Base-by-base conservation (phyloP, 2,888 invertebrate genomes). In the Epicampocera succincta region DNA sequence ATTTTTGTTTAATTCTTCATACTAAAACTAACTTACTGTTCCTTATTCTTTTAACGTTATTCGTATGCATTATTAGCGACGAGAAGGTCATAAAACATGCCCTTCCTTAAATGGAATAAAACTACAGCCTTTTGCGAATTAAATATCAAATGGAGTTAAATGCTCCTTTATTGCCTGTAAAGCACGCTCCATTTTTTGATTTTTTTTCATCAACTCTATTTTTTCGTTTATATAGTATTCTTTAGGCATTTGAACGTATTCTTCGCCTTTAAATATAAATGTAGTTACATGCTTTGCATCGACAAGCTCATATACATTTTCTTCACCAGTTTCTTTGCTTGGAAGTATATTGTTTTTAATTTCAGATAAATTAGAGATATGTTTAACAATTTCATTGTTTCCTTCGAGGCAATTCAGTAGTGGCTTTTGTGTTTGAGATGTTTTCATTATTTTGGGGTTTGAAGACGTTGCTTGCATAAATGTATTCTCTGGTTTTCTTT, bases 201-300 rank as follows among this genome's bases (percentile, higher is more conserved):
- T n/a, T 42, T 87, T 86, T 1, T 84, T 78, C 2, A 86, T 2
- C 19, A 90, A 50, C 12, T 84, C 77, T 0, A 85, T 76, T 80
- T 88, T 90, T 61, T 90, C 91, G 0, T 80, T 65, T 13, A 89
- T 12, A 80, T 90, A 91, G 21, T 87, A 84, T 0, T 87, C 84
- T 54, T 87, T 86, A 0, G 90, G 86, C 91, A 91, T 91, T 86
- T 91, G 90, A 1, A 91, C 87, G 68, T 89, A 90, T 72, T 90
- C 87, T 58, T 90, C 87, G 1, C 89, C 89, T 38, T 89, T 89
- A 11, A 87, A 89, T 17, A 88, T 87, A 58, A 90, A 90, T 3
- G 87, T 87, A 1, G 87, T 88, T 0, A 90, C 80, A 61, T 87
- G 84, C 33, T 68, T 42, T 3, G 73, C 2, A 19, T 90, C 87